Evolutionary conservation across 1,140 invertebrate genomes (phyloP).

Genomic region (Papilio xuthus): DNA sequence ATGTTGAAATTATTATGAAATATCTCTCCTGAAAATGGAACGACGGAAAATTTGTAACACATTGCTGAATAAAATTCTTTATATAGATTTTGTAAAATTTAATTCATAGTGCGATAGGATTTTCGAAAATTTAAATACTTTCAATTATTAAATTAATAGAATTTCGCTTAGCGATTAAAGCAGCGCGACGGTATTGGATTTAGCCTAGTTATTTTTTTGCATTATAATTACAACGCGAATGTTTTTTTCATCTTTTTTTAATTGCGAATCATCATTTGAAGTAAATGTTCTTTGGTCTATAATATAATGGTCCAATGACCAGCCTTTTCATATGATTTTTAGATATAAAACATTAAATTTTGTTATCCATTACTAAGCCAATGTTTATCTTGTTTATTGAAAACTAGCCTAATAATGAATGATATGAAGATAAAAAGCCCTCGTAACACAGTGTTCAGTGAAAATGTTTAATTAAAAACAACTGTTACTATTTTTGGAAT

Average conservation of each 20-base stretch:
- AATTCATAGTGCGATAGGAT: neutral
- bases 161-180: neutral
- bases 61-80: neutral
- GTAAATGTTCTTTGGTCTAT: no score
- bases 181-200: neutral
- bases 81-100: neutral
- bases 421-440: no score
- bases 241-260: neutral
- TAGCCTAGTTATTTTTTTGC: neutral
- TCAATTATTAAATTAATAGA: neutral
- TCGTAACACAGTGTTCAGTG: neutral
- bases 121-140: neutral
- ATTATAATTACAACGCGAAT: neutral
- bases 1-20: neutral
- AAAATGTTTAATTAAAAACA: neutral
- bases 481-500: neutral
- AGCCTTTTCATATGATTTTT: no score
- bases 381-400: no score
- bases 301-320: no score
- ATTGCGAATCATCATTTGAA: neutral
- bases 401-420: no score
- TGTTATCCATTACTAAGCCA: no score
- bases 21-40: neutral
- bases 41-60: neutral
- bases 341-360: no score